phyloP scores from a whole-genome alignment of 2,797 vertebrate genomes.

The Mareca penelope region DNA sequence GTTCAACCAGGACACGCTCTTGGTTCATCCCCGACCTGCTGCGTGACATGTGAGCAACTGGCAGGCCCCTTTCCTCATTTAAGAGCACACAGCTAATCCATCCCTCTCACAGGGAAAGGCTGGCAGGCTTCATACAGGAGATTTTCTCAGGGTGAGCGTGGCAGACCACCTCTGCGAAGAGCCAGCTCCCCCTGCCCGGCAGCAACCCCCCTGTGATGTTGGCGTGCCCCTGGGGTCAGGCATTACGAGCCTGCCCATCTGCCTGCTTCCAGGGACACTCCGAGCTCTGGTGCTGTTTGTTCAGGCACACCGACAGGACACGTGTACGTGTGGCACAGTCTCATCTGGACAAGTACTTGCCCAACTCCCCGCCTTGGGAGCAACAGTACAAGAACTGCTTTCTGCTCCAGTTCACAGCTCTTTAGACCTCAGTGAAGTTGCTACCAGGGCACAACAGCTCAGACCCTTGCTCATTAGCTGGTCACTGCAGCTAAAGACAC shows the following conservation, averaged over 20 bases:
- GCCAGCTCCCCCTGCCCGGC: neutral
- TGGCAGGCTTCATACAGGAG: neutral
- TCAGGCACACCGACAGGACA: neutral
- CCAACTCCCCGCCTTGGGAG: constrained; percentile 11
- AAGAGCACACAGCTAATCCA: neutral
- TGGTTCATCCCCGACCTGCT: neutral
- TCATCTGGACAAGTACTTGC: neutral
- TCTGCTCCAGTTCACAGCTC: constrained; percentile 51
- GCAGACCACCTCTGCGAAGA: neutral
- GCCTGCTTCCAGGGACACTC: neutral
- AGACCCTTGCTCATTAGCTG: neutral
- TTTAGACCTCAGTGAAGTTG: neutral
- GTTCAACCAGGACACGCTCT: neutral
- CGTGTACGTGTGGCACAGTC: neutral
- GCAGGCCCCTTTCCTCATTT: neutral
- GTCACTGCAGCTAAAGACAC: accelerated
- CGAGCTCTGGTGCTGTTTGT: constrained; percentile 3
- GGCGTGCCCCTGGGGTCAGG: neutral
- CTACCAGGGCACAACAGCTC: neutral
- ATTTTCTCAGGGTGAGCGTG: neutral
- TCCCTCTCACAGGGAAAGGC: neutral
- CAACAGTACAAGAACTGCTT: neutral
- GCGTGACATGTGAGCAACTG: neutral
- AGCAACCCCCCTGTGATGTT: neutral
- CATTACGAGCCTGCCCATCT: neutral